Evolutionary conservation across 2,113 vertebrate genomes (phyloP).

Genomic region (Chaenogobius annularis): DNA sequence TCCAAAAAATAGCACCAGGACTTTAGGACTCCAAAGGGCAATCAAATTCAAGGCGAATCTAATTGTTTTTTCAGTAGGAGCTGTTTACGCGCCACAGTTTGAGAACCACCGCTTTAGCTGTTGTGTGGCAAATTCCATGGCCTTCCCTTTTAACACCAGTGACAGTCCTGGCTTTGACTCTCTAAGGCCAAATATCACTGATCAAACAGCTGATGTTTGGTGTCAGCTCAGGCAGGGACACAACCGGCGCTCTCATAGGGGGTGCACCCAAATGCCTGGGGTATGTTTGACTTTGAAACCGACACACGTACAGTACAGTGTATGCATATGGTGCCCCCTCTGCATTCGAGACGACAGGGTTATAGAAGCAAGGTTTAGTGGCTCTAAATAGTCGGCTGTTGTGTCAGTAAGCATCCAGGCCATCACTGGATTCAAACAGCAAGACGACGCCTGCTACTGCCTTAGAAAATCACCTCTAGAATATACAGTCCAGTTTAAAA

Average conservation of each 20-base stretch:
- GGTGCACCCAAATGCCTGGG: conserved; percentile 41
- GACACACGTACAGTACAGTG: conserved; percentile 52
- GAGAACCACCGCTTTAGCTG: conserved; percentile 7
- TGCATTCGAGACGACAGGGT: conserved; percentile 16
- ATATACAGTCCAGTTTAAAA: too few relatives aligned
- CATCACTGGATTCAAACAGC: conserved; percentile 52
- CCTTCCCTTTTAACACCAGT: conserved; percentile 54
- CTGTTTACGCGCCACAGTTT: background rate
- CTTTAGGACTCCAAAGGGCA: too few relatives aligned
- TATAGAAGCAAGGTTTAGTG: background rate
- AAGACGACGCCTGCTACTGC: conserved; percentile 47
- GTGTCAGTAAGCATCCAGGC: conserved; percentile 18
- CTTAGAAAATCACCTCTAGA: conserved; percentile 37
- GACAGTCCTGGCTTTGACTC: conserved; percentile 62
- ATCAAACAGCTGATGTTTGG: conserved; percentile 62
- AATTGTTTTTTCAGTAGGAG: too few relatives aligned
- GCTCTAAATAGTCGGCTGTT: conserved; percentile 9
- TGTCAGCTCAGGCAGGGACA: conserved; percentile 47
- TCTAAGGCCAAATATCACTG: conserved; percentile 49
- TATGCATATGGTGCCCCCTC: conserved; percentile 16
- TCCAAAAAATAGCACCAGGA: background rate
- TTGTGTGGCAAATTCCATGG: conserved; percentile 58
- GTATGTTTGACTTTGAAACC: conserved; percentile 56
- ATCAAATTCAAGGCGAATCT: too few relatives aligned
- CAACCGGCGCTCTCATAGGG: conserved; percentile 56